Conservation (phyloP, 2,888 invertebrate genomes). For the Eupithecia tripunctaria region DNA sequence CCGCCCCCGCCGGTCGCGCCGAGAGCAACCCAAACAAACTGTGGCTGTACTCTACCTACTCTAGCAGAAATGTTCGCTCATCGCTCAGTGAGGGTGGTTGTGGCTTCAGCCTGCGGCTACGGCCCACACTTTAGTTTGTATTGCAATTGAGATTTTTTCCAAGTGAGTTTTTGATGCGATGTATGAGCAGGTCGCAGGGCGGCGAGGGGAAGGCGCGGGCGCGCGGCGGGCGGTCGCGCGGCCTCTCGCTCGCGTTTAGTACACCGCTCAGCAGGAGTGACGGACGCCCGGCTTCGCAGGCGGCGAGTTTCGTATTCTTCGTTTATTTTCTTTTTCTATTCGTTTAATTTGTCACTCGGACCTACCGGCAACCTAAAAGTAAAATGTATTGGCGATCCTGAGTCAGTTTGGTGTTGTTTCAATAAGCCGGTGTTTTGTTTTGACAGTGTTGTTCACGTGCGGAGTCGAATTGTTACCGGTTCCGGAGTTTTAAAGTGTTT, state of each 20-base stretch:
- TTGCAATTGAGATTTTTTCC: conserved; percentile 69
- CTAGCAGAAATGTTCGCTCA: conserved; percentile 41
- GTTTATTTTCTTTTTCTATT: conserved; percentile 84
- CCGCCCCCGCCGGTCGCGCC: conserved; percentile 31
- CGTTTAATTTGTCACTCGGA: conserved; percentile 80
- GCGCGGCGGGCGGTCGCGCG: conserved; percentile 75
- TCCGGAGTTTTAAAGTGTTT: conserved; percentile 81
- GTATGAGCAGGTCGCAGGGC: conserved; percentile 73
- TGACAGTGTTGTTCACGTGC: conserved; percentile 83
- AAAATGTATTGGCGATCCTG: conserved; percentile 65
- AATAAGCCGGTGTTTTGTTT: conserved; percentile 70
- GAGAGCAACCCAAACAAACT: conserved; percentile 56
- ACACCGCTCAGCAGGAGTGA: conserved; percentile 84
- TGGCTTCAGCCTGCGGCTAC: conserved; percentile 21
- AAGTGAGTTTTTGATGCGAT: conserved; percentile 70
- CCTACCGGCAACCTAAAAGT: conserved; percentile 65
- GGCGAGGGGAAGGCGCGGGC: conserved; percentile 68
- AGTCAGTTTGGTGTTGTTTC: conserved; percentile 67
- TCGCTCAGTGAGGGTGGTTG: conserved; percentile 40
- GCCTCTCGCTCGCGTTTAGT: conserved; percentile 78
- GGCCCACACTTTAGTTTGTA: conserved; percentile 43
- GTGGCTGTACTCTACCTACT: conserved; percentile 11
- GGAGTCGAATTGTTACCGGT: conserved; percentile 80
- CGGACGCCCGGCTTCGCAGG: conserved; percentile 82
- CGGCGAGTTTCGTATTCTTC: conserved; percentile 83